Evolutionary conservation across 1,140 invertebrate genomes (phyloP), one percentile per base, ranked within the genome.

Genomic region (Metopolophium dirhodum): DNA sequence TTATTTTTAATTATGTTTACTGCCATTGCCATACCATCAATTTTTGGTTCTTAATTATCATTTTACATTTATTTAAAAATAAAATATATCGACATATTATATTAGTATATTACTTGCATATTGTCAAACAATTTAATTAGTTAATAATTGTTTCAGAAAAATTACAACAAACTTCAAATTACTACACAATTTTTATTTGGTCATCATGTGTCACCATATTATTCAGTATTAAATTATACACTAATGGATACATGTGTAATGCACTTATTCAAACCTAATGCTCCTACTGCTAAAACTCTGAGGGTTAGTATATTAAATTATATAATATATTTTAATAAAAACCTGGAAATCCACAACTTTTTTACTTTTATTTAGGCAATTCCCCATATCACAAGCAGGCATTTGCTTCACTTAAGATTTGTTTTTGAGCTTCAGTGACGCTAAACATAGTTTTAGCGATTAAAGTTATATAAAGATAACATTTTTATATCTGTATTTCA

Each of bases 161-260:
- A 83, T 6, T 37, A 83, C 0, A 22, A 91, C 20, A 23, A 23
- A 49, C 83, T 85, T 41, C 35, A 86, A 45, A 41, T 93, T 0
- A 93, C 91, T 7, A 93, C 49, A 86, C 91, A 93, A 41, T 86
- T 51, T 85, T 93, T 93, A 45, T 93, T 37, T 86, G 91, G 91
- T 57, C 30, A 22, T 54, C 22, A 93, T 57, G 85, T 86, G 82
- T 82, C 91, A 41, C 91, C 91, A 57, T 51, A 93, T 93, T 57
- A 57, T 86, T 86, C 91, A 20, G 91, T 86, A 22, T 41, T 93
- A 23, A 93, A 83, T 86, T 41, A 37, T 23, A 37, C 9, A 54
- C 30, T 93, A 20, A 93, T 93, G 91, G 20, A 57, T 20, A 86
- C 41, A 85, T 86, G 41, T 22, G 9, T 93, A 57, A 18, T 20